Evolutionary conservation across 2,797 vertebrate genomes (phyloP), one percentile per base, ranked within the genome.

Genomic region (Psittacula derbiana): DNA sequence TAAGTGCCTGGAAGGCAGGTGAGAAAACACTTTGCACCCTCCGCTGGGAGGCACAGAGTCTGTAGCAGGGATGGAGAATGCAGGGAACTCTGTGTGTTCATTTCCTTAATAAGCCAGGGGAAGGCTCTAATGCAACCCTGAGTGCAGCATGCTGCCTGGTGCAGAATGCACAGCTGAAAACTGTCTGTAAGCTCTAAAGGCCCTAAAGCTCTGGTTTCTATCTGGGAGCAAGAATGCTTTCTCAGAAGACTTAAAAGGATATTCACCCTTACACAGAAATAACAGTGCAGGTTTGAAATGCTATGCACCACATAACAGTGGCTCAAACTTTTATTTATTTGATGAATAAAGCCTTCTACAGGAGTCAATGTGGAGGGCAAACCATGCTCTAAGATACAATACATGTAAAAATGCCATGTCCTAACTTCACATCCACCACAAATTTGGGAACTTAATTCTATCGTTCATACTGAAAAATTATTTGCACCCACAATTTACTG

Each of bases 151-250:
- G 0, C 7, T 6, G n/a, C 18, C 44, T 27, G 1, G 1, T 19
- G 40, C 25, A 5, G 31, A 44, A 33, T 0, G 0, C 0, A 1
- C 1, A 4, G 53, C 50, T 8, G 9, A 30, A 11, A 72, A 27
- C 8, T 0, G 5, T 4, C 14, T 3, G 0, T 47, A 80, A 60
- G 47, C 28, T 36, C 60, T 6, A 31, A 41, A 9, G 6, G 36
- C 7, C 21, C 10, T 6, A 24, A 41, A 55, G 58, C 28, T 70
- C 6, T 53, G 18, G 30, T 65, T 19, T 1, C 3, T 10, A 57
- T 36, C 14, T 24, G 55, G 21, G 64, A 47, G 47, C 6, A 47
- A 41, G 10, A 43, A 38, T 4, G n/a, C 6, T 55, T 65, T 67
- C 47, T 24, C 23, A 4, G 1, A 16, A 69, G 19, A 40, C 43